A percentile compares a stretch with the other conserved stretches of the same genome.
Evolutionary conservation across 2,113 vertebrate species (phyloP).

Genomic region (Strix uralensis): DNA sequence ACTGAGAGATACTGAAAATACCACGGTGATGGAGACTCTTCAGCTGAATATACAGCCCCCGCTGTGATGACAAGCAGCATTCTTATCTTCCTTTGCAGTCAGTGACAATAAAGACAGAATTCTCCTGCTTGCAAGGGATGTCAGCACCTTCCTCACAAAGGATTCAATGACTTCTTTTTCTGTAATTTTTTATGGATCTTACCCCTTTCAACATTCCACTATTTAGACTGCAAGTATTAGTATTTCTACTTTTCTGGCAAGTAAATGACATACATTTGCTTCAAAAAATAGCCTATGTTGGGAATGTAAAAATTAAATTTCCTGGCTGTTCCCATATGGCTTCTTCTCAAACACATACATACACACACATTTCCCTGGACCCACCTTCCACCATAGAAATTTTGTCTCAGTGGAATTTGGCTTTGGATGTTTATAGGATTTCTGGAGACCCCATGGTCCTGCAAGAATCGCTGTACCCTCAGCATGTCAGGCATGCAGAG

Average conservation of each 20-base stretch:
- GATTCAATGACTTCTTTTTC: not conserved
- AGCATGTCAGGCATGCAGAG: not conserved
- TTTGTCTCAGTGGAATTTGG: not conserved
- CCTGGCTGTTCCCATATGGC: not conserved
- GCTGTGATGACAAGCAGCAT: not conserved
- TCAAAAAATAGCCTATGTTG: not conserved
- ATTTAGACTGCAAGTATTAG: not conserved
- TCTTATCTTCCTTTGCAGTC: not conserved
- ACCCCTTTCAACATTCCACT: not conserved
- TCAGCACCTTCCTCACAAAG: not conserved
- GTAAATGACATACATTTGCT: not conserved
- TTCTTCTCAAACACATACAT: not conserved
- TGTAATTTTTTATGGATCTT: not conserved
- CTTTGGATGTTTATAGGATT: not conserved
- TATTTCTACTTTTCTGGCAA: not conserved
- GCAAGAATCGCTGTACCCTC: not conserved
- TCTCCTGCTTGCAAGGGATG: not conserved
- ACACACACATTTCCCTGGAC: not conserved
- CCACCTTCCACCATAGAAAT: not conserved
- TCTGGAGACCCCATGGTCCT: not conserved
- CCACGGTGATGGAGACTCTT: slow-evolving; percentile 3
- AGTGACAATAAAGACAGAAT: not conserved
- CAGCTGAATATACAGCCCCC: not conserved
- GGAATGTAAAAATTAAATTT: not conserved
- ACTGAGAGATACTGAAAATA: not conserved